Conservation (phyloP, 2,113 vertebrate species). For the Okapia johnstoni region DNA sequence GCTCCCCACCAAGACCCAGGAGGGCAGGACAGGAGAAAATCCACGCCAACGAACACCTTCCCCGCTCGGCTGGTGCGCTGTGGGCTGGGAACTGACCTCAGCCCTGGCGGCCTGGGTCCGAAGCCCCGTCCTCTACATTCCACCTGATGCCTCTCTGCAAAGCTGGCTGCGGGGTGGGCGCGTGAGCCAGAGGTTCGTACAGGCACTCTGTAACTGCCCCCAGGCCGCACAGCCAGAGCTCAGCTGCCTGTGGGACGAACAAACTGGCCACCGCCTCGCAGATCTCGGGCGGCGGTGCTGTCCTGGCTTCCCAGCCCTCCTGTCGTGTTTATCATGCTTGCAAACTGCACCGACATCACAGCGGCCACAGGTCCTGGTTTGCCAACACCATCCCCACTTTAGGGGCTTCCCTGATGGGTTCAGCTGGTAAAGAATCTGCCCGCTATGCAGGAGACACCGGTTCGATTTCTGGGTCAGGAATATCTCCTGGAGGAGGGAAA, state of each 20-base stretch:
- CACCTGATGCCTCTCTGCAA: too few species aligned
- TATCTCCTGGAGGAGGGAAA: background rate
- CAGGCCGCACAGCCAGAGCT: accelerated
- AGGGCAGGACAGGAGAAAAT: background rate
- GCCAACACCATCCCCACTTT: background rate
- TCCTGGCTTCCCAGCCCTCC: background rate
- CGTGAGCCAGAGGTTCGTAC: accelerated
- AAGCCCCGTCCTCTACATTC: accelerated
- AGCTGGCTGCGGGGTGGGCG: background rate
- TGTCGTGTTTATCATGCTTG: accelerated
- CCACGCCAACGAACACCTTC: accelerated
- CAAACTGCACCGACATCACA: accelerated
- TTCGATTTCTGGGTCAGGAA: accelerated
- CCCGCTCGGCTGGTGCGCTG: accelerated
- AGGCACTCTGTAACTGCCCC: too few species aligned
- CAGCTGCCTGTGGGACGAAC: accelerated
- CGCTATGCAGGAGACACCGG: accelerated
- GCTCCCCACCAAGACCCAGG: background rate
- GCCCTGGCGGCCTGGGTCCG: accelerated
- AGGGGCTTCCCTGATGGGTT: background rate
- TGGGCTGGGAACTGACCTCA: accelerated
- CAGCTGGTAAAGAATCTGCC: background rate
- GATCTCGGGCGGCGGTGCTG: background rate
- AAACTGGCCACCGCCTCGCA: accelerated
- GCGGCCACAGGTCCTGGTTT: accelerated